Percentiles rank a stretch among this genome's conserved stretches.
These are phyloP conservation scores for Parelbella ahira DNA, from an alignment of 2,888 invertebrate species.

Conservation along the genomic window DNA sequence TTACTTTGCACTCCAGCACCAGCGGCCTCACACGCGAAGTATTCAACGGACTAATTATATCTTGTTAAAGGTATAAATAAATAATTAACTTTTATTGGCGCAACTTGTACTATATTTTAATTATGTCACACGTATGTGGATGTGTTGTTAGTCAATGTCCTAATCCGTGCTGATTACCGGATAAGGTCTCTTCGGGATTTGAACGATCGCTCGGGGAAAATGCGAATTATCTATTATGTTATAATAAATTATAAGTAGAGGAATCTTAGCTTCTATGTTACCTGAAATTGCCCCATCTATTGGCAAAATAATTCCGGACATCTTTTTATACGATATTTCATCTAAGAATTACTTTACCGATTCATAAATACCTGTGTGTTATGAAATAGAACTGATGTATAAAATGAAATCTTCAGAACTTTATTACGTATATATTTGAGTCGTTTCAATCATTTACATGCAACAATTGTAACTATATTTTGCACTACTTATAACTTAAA, in stretches of 20 bases:
- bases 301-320: no score
- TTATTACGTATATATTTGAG: constrained; percentile 13
- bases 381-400: no score
- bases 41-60: constrained; percentile 32
- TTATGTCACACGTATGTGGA: background rate
- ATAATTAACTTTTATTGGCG: no score
- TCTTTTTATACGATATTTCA: no score
- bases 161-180: constrained; percentile 8
- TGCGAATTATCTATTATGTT: constrained; percentile 23
- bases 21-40: constrained; percentile 48
- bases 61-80: constrained; percentile 5
- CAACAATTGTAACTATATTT: constrained; percentile 17
- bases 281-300: constrained; percentile 27
- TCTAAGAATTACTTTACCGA: no score
- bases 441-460: constrained; percentile 13
- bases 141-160: constrained; percentile 3
- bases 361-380: no score
- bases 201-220: constrained; percentile 7
- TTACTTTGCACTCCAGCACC: constrained; percentile 52
- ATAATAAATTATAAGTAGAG: constrained; percentile 27
- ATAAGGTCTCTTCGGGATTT: constrained; percentile 4
- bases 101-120: no score
- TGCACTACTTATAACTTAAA: constrained; percentile 29
- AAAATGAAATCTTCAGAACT: constrained; percentile 3
- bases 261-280: constrained; percentile 27